Conservation (phyloP, 2,888 invertebrate genomes). For the Cacoxenus indagator region DNA sequence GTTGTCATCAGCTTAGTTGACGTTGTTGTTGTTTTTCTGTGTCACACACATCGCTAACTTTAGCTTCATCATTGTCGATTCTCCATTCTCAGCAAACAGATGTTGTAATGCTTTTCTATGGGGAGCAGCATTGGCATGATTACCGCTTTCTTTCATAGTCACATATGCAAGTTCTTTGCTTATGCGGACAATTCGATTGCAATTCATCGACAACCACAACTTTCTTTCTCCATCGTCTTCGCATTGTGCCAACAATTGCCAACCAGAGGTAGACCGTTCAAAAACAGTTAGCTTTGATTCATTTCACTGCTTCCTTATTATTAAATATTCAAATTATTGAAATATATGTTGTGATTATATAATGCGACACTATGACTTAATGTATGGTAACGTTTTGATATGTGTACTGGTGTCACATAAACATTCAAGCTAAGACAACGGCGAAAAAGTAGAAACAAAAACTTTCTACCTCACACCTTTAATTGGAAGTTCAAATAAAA, state of each 20-base stretch:
- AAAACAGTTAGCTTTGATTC: neutral
- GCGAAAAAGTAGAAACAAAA: no score
- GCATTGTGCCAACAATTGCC: neutral
- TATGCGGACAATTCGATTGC: neutral
- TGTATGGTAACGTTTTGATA: neutral
- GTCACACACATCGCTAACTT: neutral
- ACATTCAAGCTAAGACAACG: neutral
- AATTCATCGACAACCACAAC: neutral
- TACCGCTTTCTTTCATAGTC: slow-evolving; percentile 58
- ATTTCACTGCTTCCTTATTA: neutral
- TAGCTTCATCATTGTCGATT: slow-evolving; percentile 16
- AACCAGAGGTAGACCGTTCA: neutral
- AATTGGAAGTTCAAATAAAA: no score
- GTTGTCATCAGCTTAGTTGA: no score
- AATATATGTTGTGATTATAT: neutral
- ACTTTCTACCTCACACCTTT: no score
- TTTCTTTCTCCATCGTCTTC: neutral
- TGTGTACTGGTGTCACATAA: neutral
- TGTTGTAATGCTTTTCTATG: neutral
- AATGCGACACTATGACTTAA: neutral
- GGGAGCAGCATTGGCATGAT: neutral
- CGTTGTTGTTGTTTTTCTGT: no score
- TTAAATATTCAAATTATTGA: neutral
- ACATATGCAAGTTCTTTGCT: slow-evolving; percentile 27
- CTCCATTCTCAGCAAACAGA: neutral